These are phyloP conservation scores for Chamaetylas fuelleborni DNA, from an alignment of 2,113 vertebrate genomes.

Conservation along the genomic window DNA sequence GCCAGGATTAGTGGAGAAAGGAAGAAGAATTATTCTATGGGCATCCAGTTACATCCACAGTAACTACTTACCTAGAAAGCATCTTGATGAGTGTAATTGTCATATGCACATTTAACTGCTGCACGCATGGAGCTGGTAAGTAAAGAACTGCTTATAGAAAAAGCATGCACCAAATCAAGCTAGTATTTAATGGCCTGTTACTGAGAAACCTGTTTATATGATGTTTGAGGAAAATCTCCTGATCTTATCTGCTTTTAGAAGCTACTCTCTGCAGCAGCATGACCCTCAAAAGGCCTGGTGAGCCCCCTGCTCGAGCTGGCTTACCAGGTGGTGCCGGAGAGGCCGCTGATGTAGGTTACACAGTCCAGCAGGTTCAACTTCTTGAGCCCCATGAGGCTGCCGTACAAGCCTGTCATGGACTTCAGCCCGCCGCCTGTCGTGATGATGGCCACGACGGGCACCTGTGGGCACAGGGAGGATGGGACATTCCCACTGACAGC, in stretches of 20 bases:
- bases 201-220: neutral
- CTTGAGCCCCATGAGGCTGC: slow-evolving; percentile 81
- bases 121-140: neutral
- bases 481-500: neutral
- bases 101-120: neutral
- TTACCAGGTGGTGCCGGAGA: slow-evolving; percentile 90
- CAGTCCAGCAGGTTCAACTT: slow-evolving; percentile 81
- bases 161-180: neutral
- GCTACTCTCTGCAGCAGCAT: neutral
- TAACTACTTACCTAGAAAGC: neutral
- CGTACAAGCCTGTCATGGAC: slow-evolving; percentile 81
- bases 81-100: neutral
- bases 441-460: slow-evolving; percentile 82
- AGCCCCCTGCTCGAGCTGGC: neutral
- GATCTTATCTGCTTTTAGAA: neutral
- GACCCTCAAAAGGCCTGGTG: neutral
- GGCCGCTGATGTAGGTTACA: slow-evolving; percentile 78
- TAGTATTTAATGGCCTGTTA: neutral
- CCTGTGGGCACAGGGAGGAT: slow-evolving; percentile 62
- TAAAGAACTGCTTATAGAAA: neutral
- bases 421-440: slow-evolving; percentile 84
- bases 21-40: neutral
- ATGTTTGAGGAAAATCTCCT: neutral
- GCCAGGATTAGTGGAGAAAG: neutral
- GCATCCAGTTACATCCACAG: neutral